Evolutionary conservation across 1,140 invertebrate genomes (phyloP).

Genomic region (Euglossa dilemma): DNA sequence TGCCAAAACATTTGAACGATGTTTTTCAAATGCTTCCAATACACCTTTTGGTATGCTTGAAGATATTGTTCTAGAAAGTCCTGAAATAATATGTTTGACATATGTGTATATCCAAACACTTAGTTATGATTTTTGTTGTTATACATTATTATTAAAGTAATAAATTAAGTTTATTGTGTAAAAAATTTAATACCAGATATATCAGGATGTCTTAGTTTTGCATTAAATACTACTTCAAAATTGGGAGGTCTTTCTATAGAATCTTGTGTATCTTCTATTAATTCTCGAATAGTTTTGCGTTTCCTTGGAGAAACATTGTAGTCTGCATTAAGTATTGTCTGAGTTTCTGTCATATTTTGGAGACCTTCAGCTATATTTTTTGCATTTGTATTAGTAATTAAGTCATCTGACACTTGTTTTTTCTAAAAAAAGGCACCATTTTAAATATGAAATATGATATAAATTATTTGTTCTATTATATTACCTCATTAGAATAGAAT

Average conservation of each 20-base stretch:
- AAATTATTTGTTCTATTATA: slow-evolving; percentile 20
- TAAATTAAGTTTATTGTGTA: background rate
- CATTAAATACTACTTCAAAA: slow-evolving; percentile 72
- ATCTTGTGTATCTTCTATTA: slow-evolving; percentile 62
- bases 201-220: slow-evolving; percentile 67
- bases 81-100: slow-evolving; percentile 1
- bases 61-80: slow-evolving; percentile 18
- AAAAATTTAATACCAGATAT: slow-evolving; percentile 61
- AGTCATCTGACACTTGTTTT: slow-evolving; percentile 78
- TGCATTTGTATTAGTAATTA: slow-evolving; percentile 83
- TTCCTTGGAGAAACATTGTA: slow-evolving; percentile 64
- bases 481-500: slow-evolving; percentile 70
- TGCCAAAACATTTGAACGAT: slow-evolving; percentile 14
- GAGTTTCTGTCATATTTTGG: slow-evolving; percentile 81
- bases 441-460: slow-evolving; percentile 5
- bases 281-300: slow-evolving; percentile 71
- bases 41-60: slow-evolving; percentile 6
- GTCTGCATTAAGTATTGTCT: slow-evolving; percentile 60
- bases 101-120: background rate
- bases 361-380: slow-evolving; percentile 85
- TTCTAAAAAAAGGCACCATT: slow-evolving; percentile 30
- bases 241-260: slow-evolving; percentile 59
- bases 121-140: background rate
- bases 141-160: slow-evolving; percentile 5
- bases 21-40: background rate